These are phyloP conservation scores for Leuctra nigra DNA, from an alignment of 2,888 invertebrate genomes.

Conservation along the genomic window DNA sequence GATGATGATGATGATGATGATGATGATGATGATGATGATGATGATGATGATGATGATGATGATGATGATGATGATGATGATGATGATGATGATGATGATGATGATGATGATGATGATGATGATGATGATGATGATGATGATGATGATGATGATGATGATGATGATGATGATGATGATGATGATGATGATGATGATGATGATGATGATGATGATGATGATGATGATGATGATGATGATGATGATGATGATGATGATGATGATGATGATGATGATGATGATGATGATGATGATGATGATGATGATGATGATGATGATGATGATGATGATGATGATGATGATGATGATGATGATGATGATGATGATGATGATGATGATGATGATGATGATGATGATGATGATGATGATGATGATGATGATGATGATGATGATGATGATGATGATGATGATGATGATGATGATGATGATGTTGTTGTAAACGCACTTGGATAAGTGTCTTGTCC, in stretches of 20 bases:
- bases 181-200: background rate
- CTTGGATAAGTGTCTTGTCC: too few relatives aligned
- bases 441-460: slow-evolving; percentile 33
- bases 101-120: background rate
- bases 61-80: background rate
- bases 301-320: slow-evolving; percentile 47
- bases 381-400: slow-evolving; percentile 34
- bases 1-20: background rate
- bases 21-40: background rate
- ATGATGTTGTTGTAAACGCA: slow-evolving; percentile 33
- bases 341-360: slow-evolving; percentile 40
- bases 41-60: background rate
- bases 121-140: background rate
- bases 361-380: slow-evolving; percentile 24
- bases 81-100: background rate
- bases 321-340: slow-evolving; percentile 46
- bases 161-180: background rate
- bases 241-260: slow-evolving; percentile 35
- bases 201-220: background rate
- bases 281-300: slow-evolving; percentile 42
- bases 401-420: slow-evolving; percentile 39
- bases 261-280: slow-evolving; percentile 38
- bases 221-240: background rate
- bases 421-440: slow-evolving; percentile 23
- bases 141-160: background rate